Conservation (phyloP, 2,888 invertebrate species). For the Coelinius sp. region DNA sequence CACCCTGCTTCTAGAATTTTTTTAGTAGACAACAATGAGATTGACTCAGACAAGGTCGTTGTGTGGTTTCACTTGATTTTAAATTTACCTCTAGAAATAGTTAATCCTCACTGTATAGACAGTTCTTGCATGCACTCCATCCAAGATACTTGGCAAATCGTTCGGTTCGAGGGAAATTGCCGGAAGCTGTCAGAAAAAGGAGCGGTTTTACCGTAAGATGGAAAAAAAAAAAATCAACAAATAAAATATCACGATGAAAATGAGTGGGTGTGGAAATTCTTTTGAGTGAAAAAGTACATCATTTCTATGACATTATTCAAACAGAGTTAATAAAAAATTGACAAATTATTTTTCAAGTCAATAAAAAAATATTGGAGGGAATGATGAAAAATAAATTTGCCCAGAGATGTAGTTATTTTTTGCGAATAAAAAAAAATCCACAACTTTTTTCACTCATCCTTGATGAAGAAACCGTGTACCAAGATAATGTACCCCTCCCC, state of each 20-base stretch:
- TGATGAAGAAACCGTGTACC: background rate
- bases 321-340: background rate
- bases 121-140: background rate
- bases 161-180: constrained; percentile 42
- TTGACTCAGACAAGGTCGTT: background rate
- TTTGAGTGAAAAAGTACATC: background rate
- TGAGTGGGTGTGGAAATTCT: constrained; percentile 7
- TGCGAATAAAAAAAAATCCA: background rate
- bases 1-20: background rate
- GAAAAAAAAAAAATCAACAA: constrained; percentile 6
- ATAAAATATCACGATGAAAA: constrained; percentile 10
- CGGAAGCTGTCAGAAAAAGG: constrained; percentile 42
- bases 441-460: background rate
- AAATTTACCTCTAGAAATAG: background rate
- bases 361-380: background rate
- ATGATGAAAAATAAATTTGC: background rate
- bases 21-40: background rate
- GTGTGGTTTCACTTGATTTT: background rate
- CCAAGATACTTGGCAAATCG: constrained; percentile 5
- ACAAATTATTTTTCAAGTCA: background rate
- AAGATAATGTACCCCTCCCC: background rate
- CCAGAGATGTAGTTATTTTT: background rate
- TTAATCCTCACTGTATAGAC: background rate
- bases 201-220: constrained; percentile 5
- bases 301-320: background rate